A percentile compares a stretch with the other conserved stretches of the same genome.
phyloP scores from a whole-genome alignment of 1,140 invertebrate species.

The Anoplolepis gracilipes region DNA sequence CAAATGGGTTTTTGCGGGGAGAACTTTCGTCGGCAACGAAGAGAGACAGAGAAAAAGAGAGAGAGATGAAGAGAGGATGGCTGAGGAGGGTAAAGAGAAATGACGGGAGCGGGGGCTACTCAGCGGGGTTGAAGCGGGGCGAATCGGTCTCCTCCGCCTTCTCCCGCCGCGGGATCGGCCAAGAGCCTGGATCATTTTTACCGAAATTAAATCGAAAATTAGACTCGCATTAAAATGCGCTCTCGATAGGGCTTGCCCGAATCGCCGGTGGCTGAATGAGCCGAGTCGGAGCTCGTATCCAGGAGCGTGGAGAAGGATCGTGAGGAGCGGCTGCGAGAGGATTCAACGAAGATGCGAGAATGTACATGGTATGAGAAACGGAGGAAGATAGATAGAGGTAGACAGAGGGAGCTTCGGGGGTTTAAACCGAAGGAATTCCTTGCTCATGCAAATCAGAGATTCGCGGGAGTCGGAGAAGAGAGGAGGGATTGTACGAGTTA shows the following conservation, averaged over 20 bases:
- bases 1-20: slow-evolving; percentile 79
- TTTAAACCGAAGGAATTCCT: slow-evolving; percentile 81
- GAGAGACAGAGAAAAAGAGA: slow-evolving; percentile 29
- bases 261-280: slow-evolving; percentile 77
- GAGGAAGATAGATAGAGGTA: slow-evolving; percentile 50
- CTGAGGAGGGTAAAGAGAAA: slow-evolving; percentile 10
- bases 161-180: slow-evolving; percentile 69
- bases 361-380: slow-evolving; percentile 14
- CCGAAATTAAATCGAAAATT: slow-evolving; percentile 85
- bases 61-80: neutral
- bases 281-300: slow-evolving; percentile 49
- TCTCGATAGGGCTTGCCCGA: slow-evolving; percentile 77
- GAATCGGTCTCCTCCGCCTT: slow-evolving; percentile 62
- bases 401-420: slow-evolving; percentile 65
- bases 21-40: slow-evolving; percentile 77
- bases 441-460: slow-evolving; percentile 82
- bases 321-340: slow-evolving; percentile 43
- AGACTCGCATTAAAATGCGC: slow-evolving; percentile 83
- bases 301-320: slow-evolving; percentile 49
- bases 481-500: slow-evolving; percentile 77
- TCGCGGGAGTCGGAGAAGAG: slow-evolving; percentile 63
- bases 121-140: slow-evolving; percentile 46
- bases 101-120: slow-evolving; percentile 40
- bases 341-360: slow-evolving; percentile 32
- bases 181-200: slow-evolving; percentile 81